Evolutionary conservation across 2,797 vertebrate genomes (phyloP).

Genomic region (Etheostoma perlongum): DNA sequence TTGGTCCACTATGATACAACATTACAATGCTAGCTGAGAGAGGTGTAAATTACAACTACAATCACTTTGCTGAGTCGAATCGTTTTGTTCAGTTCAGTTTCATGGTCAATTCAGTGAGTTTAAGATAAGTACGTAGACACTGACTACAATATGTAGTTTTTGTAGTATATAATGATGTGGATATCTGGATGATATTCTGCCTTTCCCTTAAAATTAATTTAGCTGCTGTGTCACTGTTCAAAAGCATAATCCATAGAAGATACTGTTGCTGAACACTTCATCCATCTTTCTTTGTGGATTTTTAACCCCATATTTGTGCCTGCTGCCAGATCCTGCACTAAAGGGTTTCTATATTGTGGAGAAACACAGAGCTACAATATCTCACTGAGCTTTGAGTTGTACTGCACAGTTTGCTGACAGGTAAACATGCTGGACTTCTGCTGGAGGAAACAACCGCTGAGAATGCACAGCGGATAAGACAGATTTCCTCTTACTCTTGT

Average conservation of each 20-base stretch:
- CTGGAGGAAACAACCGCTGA: slow-evolving; percentile 7
- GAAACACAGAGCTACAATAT: slow-evolving; percentile 5
- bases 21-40: background rate
- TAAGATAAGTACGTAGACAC: background rate
- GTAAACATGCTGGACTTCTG: slow-evolving; percentile 33
- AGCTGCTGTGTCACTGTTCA: background rate
- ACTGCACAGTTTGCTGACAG: slow-evolving; percentile 36
- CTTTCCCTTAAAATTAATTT: no score
- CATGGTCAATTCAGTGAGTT: background rate
- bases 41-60: background rate
- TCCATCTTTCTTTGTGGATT: slow-evolving; percentile 25
- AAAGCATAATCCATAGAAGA: background rate
- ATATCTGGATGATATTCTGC: no score
- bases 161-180: no score
- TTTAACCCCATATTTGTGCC: slow-evolving; percentile 12
- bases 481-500: background rate
- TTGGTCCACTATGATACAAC: background rate
- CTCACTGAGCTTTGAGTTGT: slow-evolving; percentile 40
- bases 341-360: slow-evolving; percentile 45
- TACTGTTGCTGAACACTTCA: slow-evolving; percentile 19
- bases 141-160: no score
- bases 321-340: slow-evolving; percentile 36
- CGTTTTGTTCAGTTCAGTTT: background rate
- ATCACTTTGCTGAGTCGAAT: background rate
- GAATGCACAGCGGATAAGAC: background rate